Percentiles rank a stretch among this genome's conserved stretches.
Evolutionary conservation across 2,113 vertebrate species (phyloP).

Genomic region (Rhodinocichla rosea): DNA sequence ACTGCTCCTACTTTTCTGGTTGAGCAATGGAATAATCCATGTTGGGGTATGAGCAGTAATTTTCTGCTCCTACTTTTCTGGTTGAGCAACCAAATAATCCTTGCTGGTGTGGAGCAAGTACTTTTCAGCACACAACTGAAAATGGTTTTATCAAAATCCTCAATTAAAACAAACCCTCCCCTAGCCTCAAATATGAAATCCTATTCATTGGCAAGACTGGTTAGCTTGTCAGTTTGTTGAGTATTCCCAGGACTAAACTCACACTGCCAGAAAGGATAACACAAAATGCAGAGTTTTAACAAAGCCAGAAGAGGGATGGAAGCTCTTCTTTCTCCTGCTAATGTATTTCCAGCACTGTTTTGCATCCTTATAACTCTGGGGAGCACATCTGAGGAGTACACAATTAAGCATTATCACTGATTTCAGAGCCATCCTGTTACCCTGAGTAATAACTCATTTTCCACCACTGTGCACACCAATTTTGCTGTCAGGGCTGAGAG

Average conservation of each 20-base stretch:
- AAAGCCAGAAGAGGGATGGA: not conserved
- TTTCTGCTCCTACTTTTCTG: not conserved
- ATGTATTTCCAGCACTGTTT: slow-evolving; percentile 12
- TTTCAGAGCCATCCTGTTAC: slow-evolving; percentile 14
- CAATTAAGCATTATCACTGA: slow-evolving; percentile 28
- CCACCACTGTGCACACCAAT: not conserved
- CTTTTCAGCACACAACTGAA: not conserved
- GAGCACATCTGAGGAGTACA: not conserved
- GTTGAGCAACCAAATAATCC: not conserved
- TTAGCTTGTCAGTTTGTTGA: slow-evolving; percentile 3
- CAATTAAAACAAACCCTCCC: not conserved
- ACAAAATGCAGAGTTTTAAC: not conserved
- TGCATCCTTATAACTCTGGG: slow-evolving; percentile 47
- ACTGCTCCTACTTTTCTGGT: not conserved
- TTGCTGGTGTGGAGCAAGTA: accelerated
- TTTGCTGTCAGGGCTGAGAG: not conserved
- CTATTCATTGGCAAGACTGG: not conserved
- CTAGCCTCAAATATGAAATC: not conserved
- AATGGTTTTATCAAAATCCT: not conserved
- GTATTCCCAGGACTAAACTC: slow-evolving; percentile 1
- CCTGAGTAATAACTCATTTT: slow-evolving; percentile 21
- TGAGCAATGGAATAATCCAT: not conserved
- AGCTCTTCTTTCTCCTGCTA: not conserved
- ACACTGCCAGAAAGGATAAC: not conserved
- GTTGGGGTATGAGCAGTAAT: not conserved